These are phyloP conservation scores for Intellagama lesueurii DNA, from an alignment of 2,797 vertebrate genomes.

Conservation along the genomic window DNA sequence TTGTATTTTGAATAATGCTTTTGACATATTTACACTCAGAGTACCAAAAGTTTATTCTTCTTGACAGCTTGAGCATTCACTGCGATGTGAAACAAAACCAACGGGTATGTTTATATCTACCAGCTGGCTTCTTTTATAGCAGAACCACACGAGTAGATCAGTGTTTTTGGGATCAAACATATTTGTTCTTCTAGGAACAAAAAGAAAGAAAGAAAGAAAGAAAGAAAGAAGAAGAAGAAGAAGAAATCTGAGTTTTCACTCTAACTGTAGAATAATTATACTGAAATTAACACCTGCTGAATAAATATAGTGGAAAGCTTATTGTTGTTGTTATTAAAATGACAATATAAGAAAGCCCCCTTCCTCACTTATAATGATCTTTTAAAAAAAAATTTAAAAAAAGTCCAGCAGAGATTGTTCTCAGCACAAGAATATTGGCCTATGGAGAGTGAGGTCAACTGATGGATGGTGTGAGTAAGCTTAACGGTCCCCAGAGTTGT, in stretches of 20 bases:
- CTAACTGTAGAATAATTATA: conserved; percentile 4
- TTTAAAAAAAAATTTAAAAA: no score
- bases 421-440: background rate
- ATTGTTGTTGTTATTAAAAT: background rate
- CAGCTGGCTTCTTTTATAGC: conserved; percentile 42
- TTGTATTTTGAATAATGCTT: conserved; percentile 26
- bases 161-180: conserved; percentile 41
- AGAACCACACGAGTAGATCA: conserved; percentile 28
- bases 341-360: background rate
- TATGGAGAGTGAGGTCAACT: background rate
- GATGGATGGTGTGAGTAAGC: background rate
- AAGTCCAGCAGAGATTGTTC: background rate
- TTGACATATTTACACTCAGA: conserved; percentile 39
- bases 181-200: background rate
- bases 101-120: conserved; percentile 44
- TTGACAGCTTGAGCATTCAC: conserved; percentile 59
- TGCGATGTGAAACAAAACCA: conserved; percentile 41
- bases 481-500: background rate
- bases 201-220: background rate
- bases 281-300: background rate
- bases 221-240: no score
- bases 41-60: conserved; percentile 49
- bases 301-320: background rate
- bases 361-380: background rate
- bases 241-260: background rate